Evolutionary conservation across 2,113 vertebrate species (phyloP).

Genomic region (Bufo bufo): DNA sequence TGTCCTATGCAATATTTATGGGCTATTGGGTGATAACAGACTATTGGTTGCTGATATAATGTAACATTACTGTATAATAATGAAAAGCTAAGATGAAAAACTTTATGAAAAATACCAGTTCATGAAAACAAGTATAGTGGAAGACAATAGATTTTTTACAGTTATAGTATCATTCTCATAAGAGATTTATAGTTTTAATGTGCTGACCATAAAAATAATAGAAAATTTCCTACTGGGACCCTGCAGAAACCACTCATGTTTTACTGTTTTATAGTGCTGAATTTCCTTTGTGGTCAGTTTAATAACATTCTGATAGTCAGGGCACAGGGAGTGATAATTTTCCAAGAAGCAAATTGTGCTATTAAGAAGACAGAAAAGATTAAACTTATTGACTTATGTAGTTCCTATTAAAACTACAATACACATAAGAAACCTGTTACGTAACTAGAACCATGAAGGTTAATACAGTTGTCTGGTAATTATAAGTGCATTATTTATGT

Average conservation of each 20-base stretch:
- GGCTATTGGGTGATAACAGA: background rate
- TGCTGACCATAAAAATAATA: background rate
- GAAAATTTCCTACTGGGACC: background rate
- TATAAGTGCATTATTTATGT: background rate
- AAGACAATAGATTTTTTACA: background rate
- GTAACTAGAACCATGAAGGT: background rate
- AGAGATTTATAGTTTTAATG: conserved; percentile 16
- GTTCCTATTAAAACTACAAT: background rate
- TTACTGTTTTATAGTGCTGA: background rate
- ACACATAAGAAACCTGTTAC: background rate
- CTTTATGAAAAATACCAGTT: background rate
- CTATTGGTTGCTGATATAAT: background rate
- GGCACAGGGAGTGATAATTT: background rate
- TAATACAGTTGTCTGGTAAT: background rate
- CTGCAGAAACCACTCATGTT: background rate
- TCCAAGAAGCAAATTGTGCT: background rate
- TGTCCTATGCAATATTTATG: too few species aligned
- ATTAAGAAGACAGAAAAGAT: background rate
- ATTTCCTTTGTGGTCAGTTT: background rate
- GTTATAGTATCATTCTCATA: background rate
- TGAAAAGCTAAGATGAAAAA: background rate
- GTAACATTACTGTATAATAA: background rate
- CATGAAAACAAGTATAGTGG: background rate
- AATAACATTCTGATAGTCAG: background rate
- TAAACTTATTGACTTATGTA: background rate